phyloP scores from a whole-genome alignment of 2,113 vertebrate species.

The Gallinago paraguaiae region DNA sequence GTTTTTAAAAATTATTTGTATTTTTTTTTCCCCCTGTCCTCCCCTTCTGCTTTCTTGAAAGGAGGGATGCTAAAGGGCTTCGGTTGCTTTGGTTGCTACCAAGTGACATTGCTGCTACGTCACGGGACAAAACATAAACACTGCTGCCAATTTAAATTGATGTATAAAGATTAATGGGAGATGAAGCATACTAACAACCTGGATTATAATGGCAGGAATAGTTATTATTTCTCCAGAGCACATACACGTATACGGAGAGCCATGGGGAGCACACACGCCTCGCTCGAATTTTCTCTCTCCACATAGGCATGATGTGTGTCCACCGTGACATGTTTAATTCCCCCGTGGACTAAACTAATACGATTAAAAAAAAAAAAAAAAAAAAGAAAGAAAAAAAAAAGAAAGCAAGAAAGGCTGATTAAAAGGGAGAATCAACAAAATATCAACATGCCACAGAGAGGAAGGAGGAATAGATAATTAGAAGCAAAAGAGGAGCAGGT shows the following conservation, averaged over 20 bases:
- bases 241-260: background rate
- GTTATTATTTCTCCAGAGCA: slow-evolving; percentile 43
- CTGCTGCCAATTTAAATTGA: slow-evolving; percentile 57
- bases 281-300: background rate
- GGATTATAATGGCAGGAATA: slow-evolving; percentile 32
- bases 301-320: slow-evolving; percentile 34
- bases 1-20: background rate
- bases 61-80: background rate
- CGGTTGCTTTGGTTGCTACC: slow-evolving; percentile 24
- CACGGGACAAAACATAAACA: slow-evolving; percentile 60
- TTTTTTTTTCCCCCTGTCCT: background rate
- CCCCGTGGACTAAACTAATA: slow-evolving; percentile 44
- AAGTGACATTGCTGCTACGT: slow-evolving; percentile 56
- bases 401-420: slow-evolving; percentile 51
- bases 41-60: background rate
- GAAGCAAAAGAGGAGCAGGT: slow-evolving; percentile 74
- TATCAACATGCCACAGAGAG: slow-evolving; percentile 71
- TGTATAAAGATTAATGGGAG: slow-evolving; percentile 67
- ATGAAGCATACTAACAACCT: slow-evolving; percentile 56
- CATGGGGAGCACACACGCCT: background rate
- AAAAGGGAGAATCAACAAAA: slow-evolving; percentile 74
- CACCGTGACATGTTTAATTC: slow-evolving; percentile 53
- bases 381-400: background rate
- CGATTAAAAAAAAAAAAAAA: background rate
- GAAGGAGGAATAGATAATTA: slow-evolving; percentile 73